phyloP scores from a whole-genome alignment of 2,888 invertebrate species.

The Parapristionchus giblindavisi region DNA sequence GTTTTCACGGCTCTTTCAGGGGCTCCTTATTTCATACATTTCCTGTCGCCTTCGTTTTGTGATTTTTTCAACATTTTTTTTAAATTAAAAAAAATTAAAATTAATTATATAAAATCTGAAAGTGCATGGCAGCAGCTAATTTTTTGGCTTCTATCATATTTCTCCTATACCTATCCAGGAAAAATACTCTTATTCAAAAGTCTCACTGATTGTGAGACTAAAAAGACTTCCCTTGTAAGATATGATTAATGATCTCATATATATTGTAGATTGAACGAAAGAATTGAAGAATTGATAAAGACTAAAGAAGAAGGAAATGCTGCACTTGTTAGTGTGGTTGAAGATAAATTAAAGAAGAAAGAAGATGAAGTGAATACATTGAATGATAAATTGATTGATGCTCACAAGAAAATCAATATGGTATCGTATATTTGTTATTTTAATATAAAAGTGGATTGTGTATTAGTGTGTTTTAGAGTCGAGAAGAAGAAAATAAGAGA shows the following conservation, averaged over 20 bases:
- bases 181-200: too few species aligned
- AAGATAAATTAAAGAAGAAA: slow-evolving; percentile 45
- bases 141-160: too few species aligned
- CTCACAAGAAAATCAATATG: slow-evolving; percentile 7
- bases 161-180: too few species aligned
- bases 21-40: too few species aligned
- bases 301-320: slow-evolving; percentile 15
- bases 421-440: too few species aligned
- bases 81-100: neutral
- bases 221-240: too few species aligned
- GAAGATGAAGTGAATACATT: slow-evolving; percentile 22
- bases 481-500: slow-evolving; percentile 44
- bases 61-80: too few species aligned
- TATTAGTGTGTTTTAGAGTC: slow-evolving; percentile 8
- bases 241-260: neutral
- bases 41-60: too few species aligned
- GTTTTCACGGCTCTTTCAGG: too few species aligned
- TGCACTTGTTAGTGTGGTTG: slow-evolving; percentile 49
- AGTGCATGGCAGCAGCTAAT: too few species aligned
- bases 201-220: too few species aligned
- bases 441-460: neutral
- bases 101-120: too few species aligned
- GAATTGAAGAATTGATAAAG: slow-evolving; percentile 4
- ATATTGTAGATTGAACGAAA: slow-evolving; percentile 9
- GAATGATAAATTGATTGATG: slow-evolving; percentile 33